phyloP scores from a whole-genome alignment of 2,888 invertebrate genomes.

The Drosophila paracracens region DNA sequence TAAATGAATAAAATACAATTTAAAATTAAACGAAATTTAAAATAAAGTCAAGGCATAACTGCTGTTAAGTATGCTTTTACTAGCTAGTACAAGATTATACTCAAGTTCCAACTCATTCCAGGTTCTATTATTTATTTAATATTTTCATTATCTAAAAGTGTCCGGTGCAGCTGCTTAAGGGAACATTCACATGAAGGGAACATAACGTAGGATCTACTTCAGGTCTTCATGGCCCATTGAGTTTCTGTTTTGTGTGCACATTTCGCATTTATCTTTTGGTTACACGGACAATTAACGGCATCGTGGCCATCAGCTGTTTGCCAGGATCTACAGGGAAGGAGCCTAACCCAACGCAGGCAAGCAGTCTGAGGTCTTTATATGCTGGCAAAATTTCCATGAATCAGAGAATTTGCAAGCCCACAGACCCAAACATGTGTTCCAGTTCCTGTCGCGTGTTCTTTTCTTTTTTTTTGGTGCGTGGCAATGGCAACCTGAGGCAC shows the following conservation, averaged over 20 bases:
- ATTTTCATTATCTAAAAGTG: neutral
- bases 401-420: conserved; percentile 45
- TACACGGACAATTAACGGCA: conserved; percentile 70
- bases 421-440: conserved; percentile 54
- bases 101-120: neutral
- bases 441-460: conserved; percentile 61
- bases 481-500: conserved; percentile 50
- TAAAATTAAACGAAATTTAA: too few relatives aligned
- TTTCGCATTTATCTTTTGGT: conserved; percentile 47
- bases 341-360: conserved; percentile 2
- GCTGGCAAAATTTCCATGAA: conserved; percentile 48
- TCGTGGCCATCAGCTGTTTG: conserved; percentile 72
- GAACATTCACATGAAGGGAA: neutral
- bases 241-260: conserved; percentile 22
- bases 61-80: neutral
- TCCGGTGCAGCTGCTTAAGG: conserved; percentile 44
- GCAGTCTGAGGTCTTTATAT: conserved; percentile 33
- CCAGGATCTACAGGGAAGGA: conserved; percentile 18
- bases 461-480: conserved; percentile 24
- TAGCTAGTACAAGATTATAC: neutral
- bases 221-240: conserved; percentile 51
- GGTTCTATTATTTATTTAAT: neutral
- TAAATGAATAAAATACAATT: too few relatives aligned
- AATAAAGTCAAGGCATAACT: neutral
- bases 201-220: conserved; percentile 16